Base-by-base conservation (phyloP, 1,140 invertebrate species). In the Drosophila equinoxialis region DNA sequence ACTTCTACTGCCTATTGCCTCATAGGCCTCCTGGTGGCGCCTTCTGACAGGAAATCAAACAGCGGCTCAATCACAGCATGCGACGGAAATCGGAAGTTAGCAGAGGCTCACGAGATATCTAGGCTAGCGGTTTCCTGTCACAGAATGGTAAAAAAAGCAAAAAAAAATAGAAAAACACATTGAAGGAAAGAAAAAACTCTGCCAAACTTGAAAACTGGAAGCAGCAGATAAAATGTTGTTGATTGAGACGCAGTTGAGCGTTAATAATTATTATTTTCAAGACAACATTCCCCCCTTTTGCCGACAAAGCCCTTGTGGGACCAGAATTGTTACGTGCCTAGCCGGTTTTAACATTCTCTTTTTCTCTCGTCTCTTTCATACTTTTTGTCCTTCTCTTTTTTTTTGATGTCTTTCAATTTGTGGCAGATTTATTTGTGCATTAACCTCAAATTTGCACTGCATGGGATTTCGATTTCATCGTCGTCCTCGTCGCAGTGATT, bases 391-490 rank as follows among this genome's bases (percentile, higher is more conserved):
- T 45, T n/a, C 13, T 23, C 23, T 26, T 68, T 66, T 71, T 83
- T 79, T 85, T 82, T 85, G 83, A 85, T 85, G 71, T 81, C 71
- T 76, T 66, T 76, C 82, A 82, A 87, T 89, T 89, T 87, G 84
- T 89, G 84, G 84, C 84, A 87, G 83, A 86, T 83, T 87, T 87
- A 86, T 86, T 89, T 89, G 83, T 83, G 83, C 83, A 83, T 87
- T 89, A 89, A 89, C 84, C 83, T 83, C 83, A 78, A 89, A 89
- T 89, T 87, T 89, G 79, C 83, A 87, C 76, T 76, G 74, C 66
- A 69, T 82, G 83, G 57, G 57, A 83, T 78, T 81, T 75, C 66
- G 80, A 75, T 68, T 72, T 65, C 45, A 51, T 51, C 45, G 45
- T 51, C 45, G 45, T 51, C 20, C 64, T 51, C 61, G 26, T 3